Percentiles rank a stretch among this genome's conserved stretches.
phyloP scores from a whole-genome alignment of 1,140 invertebrate species.

The Daktulosphaira vitifoliae region DNA sequence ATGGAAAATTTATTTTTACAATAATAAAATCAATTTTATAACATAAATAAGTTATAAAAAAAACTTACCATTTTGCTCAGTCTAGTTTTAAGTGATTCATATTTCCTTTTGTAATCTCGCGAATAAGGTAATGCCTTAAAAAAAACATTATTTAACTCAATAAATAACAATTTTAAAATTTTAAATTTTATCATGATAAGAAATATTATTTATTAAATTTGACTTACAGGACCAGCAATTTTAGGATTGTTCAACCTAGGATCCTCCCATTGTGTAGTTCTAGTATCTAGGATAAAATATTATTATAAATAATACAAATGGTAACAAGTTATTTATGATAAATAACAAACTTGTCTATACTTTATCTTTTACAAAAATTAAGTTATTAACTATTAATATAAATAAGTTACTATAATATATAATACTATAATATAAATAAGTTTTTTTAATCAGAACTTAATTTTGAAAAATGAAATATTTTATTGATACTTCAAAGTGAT shows the following conservation, averaged over 20 bases:
- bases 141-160: no score
- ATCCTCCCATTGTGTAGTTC: constrained; percentile 98
- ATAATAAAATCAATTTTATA: background rate
- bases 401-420: no score
- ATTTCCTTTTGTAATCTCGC: constrained; percentile 96
- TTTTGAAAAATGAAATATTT: no score
- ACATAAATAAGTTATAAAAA: background rate
- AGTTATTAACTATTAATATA: no score
- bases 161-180: constrained; percentile 8
- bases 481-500: no score
- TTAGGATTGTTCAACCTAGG: constrained; percentile 90
- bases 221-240: constrained; percentile 82
- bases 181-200: no score
- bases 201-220: no score
- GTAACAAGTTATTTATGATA: no score
- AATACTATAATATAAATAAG: no score
- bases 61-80: constrained; percentile 86
- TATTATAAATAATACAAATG: background rate
- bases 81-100: constrained; percentile 93
- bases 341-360: no score
- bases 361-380: background rate
- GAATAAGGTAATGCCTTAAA: constrained; percentile 87
- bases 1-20: no score
- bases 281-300: constrained; percentile 62
- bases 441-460: no score